Conservation (phyloP, 1,140 invertebrate species). For the Panulirus ornatus region DNA sequence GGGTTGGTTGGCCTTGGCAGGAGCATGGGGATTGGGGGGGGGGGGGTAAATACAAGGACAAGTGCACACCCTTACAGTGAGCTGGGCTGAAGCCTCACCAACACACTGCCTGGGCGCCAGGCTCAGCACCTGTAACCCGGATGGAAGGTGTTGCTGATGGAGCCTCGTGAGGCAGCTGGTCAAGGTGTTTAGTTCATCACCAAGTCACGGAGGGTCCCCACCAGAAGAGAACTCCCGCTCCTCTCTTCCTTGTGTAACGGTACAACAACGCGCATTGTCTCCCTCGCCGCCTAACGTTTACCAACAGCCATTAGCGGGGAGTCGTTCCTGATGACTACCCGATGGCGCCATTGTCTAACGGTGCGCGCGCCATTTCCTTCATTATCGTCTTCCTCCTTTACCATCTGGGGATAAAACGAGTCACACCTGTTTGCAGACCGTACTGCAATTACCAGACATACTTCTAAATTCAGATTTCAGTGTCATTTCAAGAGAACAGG, state of each 20-base stretch:
- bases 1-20: constrained; percentile 19
- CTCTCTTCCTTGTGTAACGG: constrained; percentile 37
- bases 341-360: background rate
- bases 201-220: background rate
- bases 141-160: background rate
- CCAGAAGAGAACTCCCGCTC: background rate
- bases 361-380: background rate
- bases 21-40: background rate
- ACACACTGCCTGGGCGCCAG: background rate
- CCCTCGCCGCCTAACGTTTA: background rate
- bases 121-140: background rate
- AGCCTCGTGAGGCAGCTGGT: background rate
- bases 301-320: background rate
- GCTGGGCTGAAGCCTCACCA: background rate
- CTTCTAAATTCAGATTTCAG: too few species aligned
- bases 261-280: background rate
- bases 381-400: background rate
- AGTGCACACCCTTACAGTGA: background rate
- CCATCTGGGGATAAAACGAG: too few species aligned
- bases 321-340: background rate
- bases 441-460: too few species aligned
- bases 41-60: background rate
- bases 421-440: too few species aligned
- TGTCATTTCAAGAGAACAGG: too few species aligned
- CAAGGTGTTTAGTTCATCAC: constrained; percentile 1